Percentiles rank a stretch among this genome's conserved stretches.
Evolutionary conservation across 2,888 invertebrate genomes (phyloP).

Genomic region (Sycophila texana): DNA sequence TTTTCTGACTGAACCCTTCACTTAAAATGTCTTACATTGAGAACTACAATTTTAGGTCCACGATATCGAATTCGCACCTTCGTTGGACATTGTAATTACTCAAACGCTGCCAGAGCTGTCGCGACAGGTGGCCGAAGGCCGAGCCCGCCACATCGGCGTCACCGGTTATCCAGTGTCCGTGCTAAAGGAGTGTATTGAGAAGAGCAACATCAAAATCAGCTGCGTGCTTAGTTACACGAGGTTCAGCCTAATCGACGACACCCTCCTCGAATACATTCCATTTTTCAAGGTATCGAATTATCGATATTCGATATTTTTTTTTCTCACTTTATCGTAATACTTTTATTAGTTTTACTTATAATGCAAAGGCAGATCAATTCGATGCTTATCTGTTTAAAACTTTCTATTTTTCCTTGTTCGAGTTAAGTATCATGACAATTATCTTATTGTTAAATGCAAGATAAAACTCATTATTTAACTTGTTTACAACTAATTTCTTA

Average conservation of each 20-base stretch:
- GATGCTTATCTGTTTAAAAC: too few relatives aligned
- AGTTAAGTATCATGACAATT: too few relatives aligned
- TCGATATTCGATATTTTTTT: too few relatives aligned
- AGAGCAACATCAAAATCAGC: slow-evolving; percentile 81
- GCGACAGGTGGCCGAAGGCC: slow-evolving; percentile 83
- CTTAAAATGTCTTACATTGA: too few relatives aligned
- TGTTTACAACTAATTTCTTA: too few relatives aligned
- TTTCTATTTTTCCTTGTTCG: too few relatives aligned
- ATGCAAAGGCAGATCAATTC: too few relatives aligned
- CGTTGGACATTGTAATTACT: slow-evolving; percentile 84
- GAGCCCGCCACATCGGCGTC: slow-evolving; percentile 88
- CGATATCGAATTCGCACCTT: slow-evolving; percentile 91
- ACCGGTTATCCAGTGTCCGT: slow-evolving; percentile 90
- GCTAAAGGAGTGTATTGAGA: slow-evolving; percentile 85
- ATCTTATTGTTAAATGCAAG: too few relatives aligned
- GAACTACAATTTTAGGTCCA: slow-evolving; percentile 82
- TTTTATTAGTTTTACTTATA: too few relatives aligned
- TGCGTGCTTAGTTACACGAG: slow-evolving; percentile 87
- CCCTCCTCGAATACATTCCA: slow-evolving; percentile 84
- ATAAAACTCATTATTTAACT: too few relatives aligned
- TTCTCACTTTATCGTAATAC: too few relatives aligned
- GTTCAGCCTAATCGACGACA: slow-evolving; percentile 87
- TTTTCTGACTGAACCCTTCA: too few relatives aligned
- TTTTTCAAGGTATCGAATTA: slow-evolving; percentile 82
- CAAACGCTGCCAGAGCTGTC: slow-evolving; percentile 92